Evolutionary conservation across 92 coral and sea anemone genomes (phyloP).

Genomic region (Palythoa grandiflora): DNA sequence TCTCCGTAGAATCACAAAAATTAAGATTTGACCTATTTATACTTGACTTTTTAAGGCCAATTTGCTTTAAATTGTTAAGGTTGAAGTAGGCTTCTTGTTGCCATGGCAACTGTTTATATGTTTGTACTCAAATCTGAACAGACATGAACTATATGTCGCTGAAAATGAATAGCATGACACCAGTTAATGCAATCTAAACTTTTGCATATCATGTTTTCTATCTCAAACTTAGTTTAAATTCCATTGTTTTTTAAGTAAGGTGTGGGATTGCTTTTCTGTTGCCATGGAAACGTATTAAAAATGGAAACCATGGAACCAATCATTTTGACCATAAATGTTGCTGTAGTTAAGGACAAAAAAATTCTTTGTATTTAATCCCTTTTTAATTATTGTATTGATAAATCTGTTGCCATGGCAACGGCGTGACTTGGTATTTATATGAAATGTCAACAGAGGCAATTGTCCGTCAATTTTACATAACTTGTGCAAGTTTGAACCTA

Average conservation of each 20-base stretch:
- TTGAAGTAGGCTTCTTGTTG: slow-evolving; percentile 14
- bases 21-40: no score
- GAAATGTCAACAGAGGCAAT: neutral
- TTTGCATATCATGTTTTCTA: neutral
- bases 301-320: neutral
- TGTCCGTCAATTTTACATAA: neutral
- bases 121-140: neutral
- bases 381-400: neutral
- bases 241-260: slow-evolving; percentile 8
- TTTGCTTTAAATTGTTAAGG: slow-evolving; percentile 3
- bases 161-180: neutral
- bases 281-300: slow-evolving; percentile 2
- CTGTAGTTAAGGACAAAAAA: slow-evolving; percentile 1
- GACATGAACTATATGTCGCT: no score
- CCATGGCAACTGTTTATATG: slow-evolving; percentile 12
- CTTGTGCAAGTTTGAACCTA: neutral
- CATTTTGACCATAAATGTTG: slow-evolving; percentile 1
- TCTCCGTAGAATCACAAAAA: slow-evolving; percentile 24
- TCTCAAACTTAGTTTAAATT: slow-evolving; percentile 4
- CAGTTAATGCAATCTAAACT: slow-evolving; percentile 1
- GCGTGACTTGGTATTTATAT: neutral
- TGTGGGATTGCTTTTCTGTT: slow-evolving; percentile 1
- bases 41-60: neutral
- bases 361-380: neutral
- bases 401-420: slow-evolving; percentile 2